These are phyloP conservation scores for Zaprionus kolodkinae DNA, from an alignment of 1,140 invertebrate species.

Conservation along the genomic window DNA sequence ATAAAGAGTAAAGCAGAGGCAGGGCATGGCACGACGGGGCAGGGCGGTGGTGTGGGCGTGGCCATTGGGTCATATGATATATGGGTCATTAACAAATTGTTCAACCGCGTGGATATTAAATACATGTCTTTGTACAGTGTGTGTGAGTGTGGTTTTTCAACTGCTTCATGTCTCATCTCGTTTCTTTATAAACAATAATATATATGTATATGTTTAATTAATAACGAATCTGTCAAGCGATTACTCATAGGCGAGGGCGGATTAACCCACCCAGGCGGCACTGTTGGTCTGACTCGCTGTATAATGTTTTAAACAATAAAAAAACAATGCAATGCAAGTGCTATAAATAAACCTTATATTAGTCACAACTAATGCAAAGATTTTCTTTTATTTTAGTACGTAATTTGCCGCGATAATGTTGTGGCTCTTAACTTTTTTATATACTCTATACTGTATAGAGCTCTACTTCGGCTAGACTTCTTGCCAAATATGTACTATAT, in stretches of 20 bases:
- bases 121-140: conserved; percentile 18
- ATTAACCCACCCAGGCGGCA: conserved; percentile 22
- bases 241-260: conserved; percentile 44
- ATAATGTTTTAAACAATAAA: conserved; percentile 18
- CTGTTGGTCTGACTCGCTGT: conserved; percentile 20
- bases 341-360: conserved; percentile 28
- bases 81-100: conserved; percentile 61
- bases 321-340: conserved; percentile 20
- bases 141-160: no score
- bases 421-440: no score
- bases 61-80: conserved; percentile 47
- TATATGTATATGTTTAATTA: conserved; percentile 25
- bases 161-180: background rate
- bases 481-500: background rate
- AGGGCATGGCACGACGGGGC: no score
- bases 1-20: conserved; percentile 31
- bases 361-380: conserved; percentile 6
- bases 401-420: background rate
- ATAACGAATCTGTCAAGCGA: conserved; percentile 52
- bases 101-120: conserved; percentile 48
- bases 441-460: no score
- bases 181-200: background rate
- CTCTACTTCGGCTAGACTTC: background rate
- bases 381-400: background rate
- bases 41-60: conserved; percentile 8